phyloP scores from a whole-genome alignment of 2,888 invertebrate species.

The Embidobia sp. region DNA sequence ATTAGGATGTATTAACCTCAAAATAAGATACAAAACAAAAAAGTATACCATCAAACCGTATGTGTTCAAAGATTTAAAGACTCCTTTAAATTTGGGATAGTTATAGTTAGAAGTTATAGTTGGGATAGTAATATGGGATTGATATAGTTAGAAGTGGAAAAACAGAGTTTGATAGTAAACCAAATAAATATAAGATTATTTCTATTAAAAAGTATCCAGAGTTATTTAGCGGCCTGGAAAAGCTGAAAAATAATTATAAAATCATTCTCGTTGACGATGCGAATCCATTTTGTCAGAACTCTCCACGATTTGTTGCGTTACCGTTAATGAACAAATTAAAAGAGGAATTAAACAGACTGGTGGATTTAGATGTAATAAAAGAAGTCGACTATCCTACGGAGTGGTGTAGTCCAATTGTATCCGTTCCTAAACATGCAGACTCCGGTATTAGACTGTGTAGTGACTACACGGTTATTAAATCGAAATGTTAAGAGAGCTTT shows the following conservation, averaged over 20 bases:
- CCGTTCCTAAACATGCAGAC: conserved; percentile 70
- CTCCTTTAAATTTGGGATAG: no score
- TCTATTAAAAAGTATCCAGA: conserved; percentile 4
- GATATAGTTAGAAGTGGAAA: conserved; percentile 8
- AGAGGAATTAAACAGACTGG: conserved; percentile 71
- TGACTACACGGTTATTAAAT: conserved; percentile 69
- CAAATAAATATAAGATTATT: no score
- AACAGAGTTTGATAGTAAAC: no score
- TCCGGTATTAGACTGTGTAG: conserved; percentile 67
- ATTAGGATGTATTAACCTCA: conserved; percentile 34
- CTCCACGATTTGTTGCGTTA: conserved; percentile 73
- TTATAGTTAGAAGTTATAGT: conserved; percentile 16
- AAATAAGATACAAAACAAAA: conserved; percentile 13
- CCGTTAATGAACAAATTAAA: conserved; percentile 72
- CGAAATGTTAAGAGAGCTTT: conserved; percentile 62
- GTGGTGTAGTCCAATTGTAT: conserved; percentile 76
- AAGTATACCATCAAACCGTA: conserved; percentile 22
- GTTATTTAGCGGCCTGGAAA: conserved; percentile 65
- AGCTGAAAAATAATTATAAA: conserved; percentile 63
- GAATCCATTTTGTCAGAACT: conserved; percentile 68
- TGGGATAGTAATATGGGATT: no score
- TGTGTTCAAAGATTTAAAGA: conserved; percentile 47
- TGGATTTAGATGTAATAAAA: conserved; percentile 68
- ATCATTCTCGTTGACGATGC: conserved; percentile 68
- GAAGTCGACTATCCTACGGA: conserved; percentile 71